phyloP scores from a whole-genome alignment of 1,140 invertebrate genomes.

The Dolichoris vasculosae region DNA sequence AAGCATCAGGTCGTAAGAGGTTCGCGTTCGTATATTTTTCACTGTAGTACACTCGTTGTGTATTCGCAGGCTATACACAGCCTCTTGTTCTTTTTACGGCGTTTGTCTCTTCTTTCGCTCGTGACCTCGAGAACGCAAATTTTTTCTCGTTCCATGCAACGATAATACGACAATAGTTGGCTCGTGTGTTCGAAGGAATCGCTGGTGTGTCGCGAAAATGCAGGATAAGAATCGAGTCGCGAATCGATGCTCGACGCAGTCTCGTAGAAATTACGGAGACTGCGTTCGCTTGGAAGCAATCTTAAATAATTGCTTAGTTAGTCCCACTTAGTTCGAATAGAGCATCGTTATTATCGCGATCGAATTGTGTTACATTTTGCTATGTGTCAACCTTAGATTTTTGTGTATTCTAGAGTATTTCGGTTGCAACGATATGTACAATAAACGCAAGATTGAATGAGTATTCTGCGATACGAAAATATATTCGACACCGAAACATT shows the following conservation, averaged over 20 bases:
- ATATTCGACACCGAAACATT: too few species aligned
- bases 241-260: background rate
- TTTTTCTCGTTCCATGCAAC: background rate
- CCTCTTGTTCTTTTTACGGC: conserved; percentile 32
- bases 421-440: too few species aligned
- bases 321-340: background rate
- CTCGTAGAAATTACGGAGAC: background rate
- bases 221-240: background rate
- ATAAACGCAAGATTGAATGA: too few species aligned
- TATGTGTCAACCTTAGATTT: background rate
- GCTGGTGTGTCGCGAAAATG: conserved; percentile 16
- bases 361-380: background rate
- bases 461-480: too few species aligned
- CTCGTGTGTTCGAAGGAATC: background rate
- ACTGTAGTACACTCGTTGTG: background rate
- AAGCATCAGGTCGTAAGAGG: conserved; percentile 17
- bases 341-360: background rate
- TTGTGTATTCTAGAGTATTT: background rate
- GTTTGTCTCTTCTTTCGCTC: background rate
- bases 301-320: conserved; percentile 46
- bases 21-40: background rate
- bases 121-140: conserved; percentile 25
- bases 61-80: background rate
- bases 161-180: background rate
- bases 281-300: conserved; percentile 39